phyloP scores from a whole-genome alignment of 2,113 vertebrate genomes.

The Chelonoidis abingdonii region DNA sequence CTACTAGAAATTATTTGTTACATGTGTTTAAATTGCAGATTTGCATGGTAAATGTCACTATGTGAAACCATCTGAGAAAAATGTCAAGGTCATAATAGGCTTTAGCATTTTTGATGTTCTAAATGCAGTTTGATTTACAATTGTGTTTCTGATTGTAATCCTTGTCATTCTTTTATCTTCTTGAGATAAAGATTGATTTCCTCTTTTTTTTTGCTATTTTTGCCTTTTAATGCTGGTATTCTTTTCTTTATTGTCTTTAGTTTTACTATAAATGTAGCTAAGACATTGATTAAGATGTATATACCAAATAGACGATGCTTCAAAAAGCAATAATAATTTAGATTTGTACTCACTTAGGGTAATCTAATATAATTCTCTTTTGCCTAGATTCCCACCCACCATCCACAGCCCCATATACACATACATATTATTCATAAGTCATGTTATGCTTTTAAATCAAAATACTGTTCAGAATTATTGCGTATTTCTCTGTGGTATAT shows the following conservation, averaged over 20 bases:
- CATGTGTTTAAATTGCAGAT: background rate
- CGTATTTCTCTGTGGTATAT: accelerated
- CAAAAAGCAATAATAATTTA: background rate
- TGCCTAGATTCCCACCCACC: background rate
- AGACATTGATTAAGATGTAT: background rate
- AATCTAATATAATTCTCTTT: background rate
- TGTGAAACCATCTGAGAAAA: background rate
- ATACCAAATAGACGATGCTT: background rate
- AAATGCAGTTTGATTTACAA: slow-evolving; percentile 45
- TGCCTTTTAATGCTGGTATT: background rate
- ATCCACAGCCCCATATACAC: accelerated
- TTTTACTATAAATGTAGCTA: background rate
- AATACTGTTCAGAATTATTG: background rate
- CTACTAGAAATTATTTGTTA: background rate
- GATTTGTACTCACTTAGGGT: background rate
- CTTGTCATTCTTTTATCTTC: slow-evolving; percentile 29
- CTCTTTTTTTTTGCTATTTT: background rate
- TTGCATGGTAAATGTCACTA: slow-evolving; percentile 44
- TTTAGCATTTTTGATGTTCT: slow-evolving; percentile 11
- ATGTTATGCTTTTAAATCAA: background rate
- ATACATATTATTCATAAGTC: background rate
- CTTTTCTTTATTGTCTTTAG: background rate
- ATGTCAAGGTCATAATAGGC: slow-evolving; percentile 30
- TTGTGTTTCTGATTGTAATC: slow-evolving; percentile 34
- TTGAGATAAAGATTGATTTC: slow-evolving; percentile 39